phyloP scores from a whole-genome alignment of 2,113 vertebrate genomes.

The Progne subis region DNA sequence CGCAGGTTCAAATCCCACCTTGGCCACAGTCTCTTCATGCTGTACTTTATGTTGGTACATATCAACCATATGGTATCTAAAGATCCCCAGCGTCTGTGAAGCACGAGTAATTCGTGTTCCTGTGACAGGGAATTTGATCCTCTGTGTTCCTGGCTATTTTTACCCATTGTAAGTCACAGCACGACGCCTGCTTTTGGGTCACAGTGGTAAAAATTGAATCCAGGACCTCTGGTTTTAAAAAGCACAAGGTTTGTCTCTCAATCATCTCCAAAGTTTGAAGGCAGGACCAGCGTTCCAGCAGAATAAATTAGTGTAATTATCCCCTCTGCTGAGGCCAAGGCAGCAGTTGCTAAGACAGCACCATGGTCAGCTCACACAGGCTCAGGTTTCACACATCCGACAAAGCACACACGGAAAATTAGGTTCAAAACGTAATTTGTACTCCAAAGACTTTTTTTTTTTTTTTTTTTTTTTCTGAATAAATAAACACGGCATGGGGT shows the following conservation, averaged over 20 bases:
- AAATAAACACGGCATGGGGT: slow-evolving; percentile 40
- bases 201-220: background rate
- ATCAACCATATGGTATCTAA: background rate
- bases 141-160: background rate
- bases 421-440: slow-evolving; percentile 26
- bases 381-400: background rate
- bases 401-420: background rate
- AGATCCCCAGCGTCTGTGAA: background rate
- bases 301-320: slow-evolving; percentile 10
- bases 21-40: background rate
- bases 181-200: background rate
- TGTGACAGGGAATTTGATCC: background rate
- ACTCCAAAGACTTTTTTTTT: background rate
- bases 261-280: background rate
- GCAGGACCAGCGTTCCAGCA: background rate
- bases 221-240: background rate
- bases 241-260: background rate
- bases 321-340: background rate
- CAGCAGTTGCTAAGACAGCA: background rate
- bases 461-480: background rate
- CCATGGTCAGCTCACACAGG: background rate
- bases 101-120: background rate
- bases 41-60: background rate
- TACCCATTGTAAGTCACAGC: background rate
- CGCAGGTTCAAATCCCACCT: background rate